Evolutionary conservation across 1,140 invertebrate genomes (phyloP).

Genomic region (Zaprionus davidi): DNA sequence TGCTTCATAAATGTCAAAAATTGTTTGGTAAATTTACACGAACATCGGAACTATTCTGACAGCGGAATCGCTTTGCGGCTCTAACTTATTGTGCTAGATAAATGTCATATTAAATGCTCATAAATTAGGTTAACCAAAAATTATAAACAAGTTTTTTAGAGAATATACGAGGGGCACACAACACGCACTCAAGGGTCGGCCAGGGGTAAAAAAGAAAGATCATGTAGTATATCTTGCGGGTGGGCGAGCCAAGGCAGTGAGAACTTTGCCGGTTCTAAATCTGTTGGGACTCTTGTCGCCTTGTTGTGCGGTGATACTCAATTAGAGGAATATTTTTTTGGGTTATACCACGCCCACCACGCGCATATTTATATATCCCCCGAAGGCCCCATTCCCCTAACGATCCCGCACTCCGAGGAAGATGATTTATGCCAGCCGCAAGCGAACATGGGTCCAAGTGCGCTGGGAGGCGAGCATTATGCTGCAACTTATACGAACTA

Average conservation of each 20-base stretch:
- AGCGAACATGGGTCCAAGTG: slow-evolving; percentile 61
- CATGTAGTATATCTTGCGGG: slow-evolving; percentile 42
- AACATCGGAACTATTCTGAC: slow-evolving; percentile 52
- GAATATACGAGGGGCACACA: slow-evolving; percentile 12
- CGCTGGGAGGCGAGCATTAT: slow-evolving; percentile 47
- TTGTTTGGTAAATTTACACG: slow-evolving; percentile 48
- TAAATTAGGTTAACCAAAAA: slow-evolving; percentile 55
- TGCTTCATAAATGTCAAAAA: slow-evolving; percentile 49
- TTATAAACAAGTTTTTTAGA: slow-evolving; percentile 51
- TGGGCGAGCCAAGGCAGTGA: slow-evolving; percentile 11
- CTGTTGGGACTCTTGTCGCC: slow-evolving; percentile 32
- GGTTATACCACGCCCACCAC: slow-evolving; percentile 37
- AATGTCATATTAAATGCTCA: slow-evolving; percentile 67
- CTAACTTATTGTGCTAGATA: slow-evolving; percentile 63
- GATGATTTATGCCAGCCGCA: slow-evolving; percentile 76
- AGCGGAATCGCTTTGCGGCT: slow-evolving; percentile 19
- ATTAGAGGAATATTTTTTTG: slow-evolving; percentile 66
- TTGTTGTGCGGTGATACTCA: slow-evolving; percentile 63
- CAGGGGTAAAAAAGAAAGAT: slow-evolving; percentile 46
- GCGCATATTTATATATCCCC: slow-evolving; percentile 41
- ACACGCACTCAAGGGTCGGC: slow-evolving; percentile 47
- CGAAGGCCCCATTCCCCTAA: background rate
- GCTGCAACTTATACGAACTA: slow-evolving; percentile 69
- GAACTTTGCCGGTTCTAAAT: slow-evolving; percentile 4
- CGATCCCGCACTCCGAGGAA: slow-evolving; percentile 18